phyloP scores from a whole-genome alignment of 2,113 vertebrate species.

The Gnathonemus echidnorhynchus region DNA sequence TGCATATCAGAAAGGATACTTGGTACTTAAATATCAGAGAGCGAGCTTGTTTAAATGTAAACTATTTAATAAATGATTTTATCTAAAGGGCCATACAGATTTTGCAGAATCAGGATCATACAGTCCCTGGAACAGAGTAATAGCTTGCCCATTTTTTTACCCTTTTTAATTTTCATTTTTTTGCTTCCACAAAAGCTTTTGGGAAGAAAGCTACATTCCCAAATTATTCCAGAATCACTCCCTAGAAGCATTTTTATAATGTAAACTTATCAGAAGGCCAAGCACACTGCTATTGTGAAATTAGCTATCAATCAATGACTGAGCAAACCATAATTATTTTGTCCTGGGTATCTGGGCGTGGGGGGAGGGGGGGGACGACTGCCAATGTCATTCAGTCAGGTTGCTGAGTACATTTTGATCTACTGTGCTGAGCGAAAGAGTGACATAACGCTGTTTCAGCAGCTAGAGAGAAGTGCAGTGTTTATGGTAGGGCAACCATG shows the following conservation, averaged over 20 bases:
- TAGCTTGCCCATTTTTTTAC: background rate
- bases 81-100: background rate
- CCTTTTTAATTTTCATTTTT: background rate
- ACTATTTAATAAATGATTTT: background rate
- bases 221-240: background rate
- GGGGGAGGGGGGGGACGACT: background rate
- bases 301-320: background rate
- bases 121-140: background rate
- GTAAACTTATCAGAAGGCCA: background rate
- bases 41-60: background rate
- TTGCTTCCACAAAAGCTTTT: background rate
- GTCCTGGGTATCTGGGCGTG: background rate
- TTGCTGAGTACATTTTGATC: background rate
- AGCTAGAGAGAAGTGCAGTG: background rate
- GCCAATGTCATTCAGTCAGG: background rate
- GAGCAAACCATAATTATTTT: background rate
- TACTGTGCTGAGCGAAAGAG: background rate
- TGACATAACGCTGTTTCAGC: background rate
- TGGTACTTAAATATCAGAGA: background rate
- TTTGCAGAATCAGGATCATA: background rate
- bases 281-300: background rate
- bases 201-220: background rate
- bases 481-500: background rate
- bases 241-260: background rate
- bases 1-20: background rate